These are phyloP conservation scores for Halichondria panicea DNA, from an alignment of 37 sponge, comb jelly and placozoan species.

Conservation along the genomic window DNA sequence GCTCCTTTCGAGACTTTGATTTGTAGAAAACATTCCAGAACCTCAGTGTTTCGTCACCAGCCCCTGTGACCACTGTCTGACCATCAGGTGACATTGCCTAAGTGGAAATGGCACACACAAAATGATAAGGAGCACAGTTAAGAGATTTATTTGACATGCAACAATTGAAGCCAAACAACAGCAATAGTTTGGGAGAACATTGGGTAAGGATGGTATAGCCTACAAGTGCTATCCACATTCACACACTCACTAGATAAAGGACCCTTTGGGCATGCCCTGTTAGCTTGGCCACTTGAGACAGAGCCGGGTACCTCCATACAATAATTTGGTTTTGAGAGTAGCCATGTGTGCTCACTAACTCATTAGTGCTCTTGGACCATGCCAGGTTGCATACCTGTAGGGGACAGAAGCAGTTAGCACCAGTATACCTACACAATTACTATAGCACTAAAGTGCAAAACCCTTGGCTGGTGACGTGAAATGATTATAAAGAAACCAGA, in stretches of 20 bases:
- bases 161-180: not conserved
- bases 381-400: constrained; percentile 90
- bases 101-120: not conserved
- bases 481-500: no score
- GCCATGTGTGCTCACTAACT: constrained; percentile 95
- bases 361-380: constrained; percentile 87
- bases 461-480: no score
- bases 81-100: constrained; percentile 97
- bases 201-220: no score
- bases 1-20: constrained; percentile 72
- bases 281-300: constrained; percentile 80
- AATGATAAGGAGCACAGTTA: not conserved
- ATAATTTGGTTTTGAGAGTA: constrained; percentile 96
- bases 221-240: not conserved
- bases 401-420: no score
- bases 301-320: constrained; percentile 87
- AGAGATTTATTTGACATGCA: not conserved
- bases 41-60: constrained; percentile 94
- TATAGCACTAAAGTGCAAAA: no score
- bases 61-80: constrained; percentile 89
- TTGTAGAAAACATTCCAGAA: constrained; percentile 98
- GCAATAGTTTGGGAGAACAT: no score
- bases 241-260: constrained; percentile 74
- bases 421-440: no score
- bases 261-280: constrained; percentile 93